phyloP scores from a whole-genome alignment of 2,888 invertebrate species.

The Rhingia campestris region DNA sequence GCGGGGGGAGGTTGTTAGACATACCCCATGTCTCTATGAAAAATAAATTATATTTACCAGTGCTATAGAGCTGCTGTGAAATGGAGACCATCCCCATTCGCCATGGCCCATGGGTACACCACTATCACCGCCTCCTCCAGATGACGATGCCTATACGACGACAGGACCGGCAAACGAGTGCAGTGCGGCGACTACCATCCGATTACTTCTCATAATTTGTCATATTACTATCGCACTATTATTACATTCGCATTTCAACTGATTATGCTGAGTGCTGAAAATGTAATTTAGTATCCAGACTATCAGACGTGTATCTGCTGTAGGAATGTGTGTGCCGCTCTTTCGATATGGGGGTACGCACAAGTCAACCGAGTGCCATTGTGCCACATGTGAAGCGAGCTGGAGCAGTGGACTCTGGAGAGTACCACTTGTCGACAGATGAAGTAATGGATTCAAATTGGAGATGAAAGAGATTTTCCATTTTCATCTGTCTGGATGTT shows the following conservation, averaged over 20 bases:
- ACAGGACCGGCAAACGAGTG: constrained; percentile 42
- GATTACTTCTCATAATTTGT: constrained; percentile 75
- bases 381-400: constrained; percentile 1
- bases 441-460: constrained; percentile 62
- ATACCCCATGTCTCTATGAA: constrained; percentile 45
- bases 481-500: constrained; percentile 43
- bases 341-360: not conserved
- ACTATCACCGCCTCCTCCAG: constrained; percentile 36
- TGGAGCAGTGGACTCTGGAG: constrained; percentile 61
- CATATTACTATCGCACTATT: constrained; percentile 76
- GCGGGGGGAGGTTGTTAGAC: constrained; percentile 33
- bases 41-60: constrained; percentile 65
- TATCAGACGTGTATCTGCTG: constrained; percentile 57
- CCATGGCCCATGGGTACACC: constrained; percentile 1
- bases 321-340: not conserved
- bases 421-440: constrained; percentile 66
- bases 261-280: constrained; percentile 76
- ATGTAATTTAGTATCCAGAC: constrained; percentile 75
- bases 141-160: constrained; percentile 9
- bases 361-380: constrained; percentile 12
- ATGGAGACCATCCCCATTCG: constrained; percentile 43
- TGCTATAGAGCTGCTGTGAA: constrained; percentile 34
- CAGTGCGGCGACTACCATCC: constrained; percentile 46
- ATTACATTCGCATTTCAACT: constrained; percentile 75
- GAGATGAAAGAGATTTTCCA: constrained; percentile 56